Evolutionary conservation across 2,888 invertebrate species (phyloP), one percentile per base, ranked within the genome.

Genomic region (Aleiodes testaceus): DNA sequence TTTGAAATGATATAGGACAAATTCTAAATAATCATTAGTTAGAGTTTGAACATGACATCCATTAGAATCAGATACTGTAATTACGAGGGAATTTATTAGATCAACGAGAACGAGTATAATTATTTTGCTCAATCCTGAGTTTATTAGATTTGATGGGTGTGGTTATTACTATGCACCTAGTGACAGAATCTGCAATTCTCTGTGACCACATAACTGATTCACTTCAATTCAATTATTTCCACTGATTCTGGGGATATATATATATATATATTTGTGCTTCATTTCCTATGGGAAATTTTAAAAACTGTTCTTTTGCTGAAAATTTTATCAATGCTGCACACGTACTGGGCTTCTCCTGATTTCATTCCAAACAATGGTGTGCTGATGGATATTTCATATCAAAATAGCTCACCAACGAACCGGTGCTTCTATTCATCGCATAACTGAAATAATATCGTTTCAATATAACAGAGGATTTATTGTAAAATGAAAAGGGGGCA

Each of bases 71-170:
- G 12, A 4, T 30, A n/a, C 6, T n/a, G 6, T 26, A 1, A 22
- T 26, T 2, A 53, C 14, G 12, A 14, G 5, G 36, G 9, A 11
- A 9, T 36, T 36, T 1, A 26, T 26, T 53, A 26, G 22, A 26
- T 63, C 26, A 47, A 26, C 3, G 63, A 20, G 22, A 11, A 52
- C 16, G 11, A 42, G 45, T 30, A 49, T 55, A 12, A 70, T 70
- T 59, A 50, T 59, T 42, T 59, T 49, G 22, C 12, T 70, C 65
- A 70, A 70, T 70, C 44, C 26, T 36, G 49, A 44, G 36, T 66
- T 70, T 42, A 70, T 70, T 59, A 36, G 9, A 55, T 55, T 5
- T 49, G 59, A 47, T 44, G 16, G 59, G 49, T 36, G 26, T n/a
- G n/a, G 49, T 59, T 66, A 36, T 49, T 52, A 42, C 42, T 36